Percentiles rank a stretch among this genome's conserved stretches.
phyloP scores from a whole-genome alignment of 2,113 vertebrate genomes.

The Micromys minutus region DNA sequence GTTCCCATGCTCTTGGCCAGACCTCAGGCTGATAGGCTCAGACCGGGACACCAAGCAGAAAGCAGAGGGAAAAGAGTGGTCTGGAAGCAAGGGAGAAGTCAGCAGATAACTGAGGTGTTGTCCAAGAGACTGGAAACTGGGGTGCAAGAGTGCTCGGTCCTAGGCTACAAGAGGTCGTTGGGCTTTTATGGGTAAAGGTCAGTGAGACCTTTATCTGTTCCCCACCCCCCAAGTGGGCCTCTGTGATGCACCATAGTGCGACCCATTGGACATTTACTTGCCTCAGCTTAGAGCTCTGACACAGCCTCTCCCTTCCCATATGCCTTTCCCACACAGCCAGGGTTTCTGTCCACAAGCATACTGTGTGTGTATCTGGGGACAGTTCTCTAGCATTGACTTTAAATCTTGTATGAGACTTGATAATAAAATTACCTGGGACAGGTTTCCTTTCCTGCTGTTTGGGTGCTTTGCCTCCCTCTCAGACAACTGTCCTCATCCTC shows the following conservation, averaged over 20 bases:
- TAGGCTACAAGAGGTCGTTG: rapidly evolving
- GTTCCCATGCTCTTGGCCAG: background rate
- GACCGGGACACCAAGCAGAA: background rate
- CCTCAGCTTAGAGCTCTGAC: background rate
- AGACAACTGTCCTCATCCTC: background rate
- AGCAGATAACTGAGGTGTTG: background rate
- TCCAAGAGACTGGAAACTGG: background rate
- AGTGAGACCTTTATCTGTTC: no score
- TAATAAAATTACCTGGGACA: background rate
- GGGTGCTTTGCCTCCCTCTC: background rate
- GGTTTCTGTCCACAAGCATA: background rate
- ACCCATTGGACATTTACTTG: background rate
- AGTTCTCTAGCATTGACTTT: background rate
- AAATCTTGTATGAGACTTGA: background rate
- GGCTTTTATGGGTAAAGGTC: background rate
- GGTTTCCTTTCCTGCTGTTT: background rate
- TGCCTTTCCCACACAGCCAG: background rate
- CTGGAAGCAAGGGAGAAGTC: background rate
- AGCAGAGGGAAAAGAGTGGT: background rate
- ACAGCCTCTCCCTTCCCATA: rapidly evolving
- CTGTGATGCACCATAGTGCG: background rate
- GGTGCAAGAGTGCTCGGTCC: background rate
- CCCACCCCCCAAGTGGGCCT: background rate
- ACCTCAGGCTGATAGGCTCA: constrained; percentile 6
- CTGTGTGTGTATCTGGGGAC: background rate